Evolutionary conservation across 2,888 invertebrate species (phyloP).

Genomic region (Pristionchus japonicus): DNA sequence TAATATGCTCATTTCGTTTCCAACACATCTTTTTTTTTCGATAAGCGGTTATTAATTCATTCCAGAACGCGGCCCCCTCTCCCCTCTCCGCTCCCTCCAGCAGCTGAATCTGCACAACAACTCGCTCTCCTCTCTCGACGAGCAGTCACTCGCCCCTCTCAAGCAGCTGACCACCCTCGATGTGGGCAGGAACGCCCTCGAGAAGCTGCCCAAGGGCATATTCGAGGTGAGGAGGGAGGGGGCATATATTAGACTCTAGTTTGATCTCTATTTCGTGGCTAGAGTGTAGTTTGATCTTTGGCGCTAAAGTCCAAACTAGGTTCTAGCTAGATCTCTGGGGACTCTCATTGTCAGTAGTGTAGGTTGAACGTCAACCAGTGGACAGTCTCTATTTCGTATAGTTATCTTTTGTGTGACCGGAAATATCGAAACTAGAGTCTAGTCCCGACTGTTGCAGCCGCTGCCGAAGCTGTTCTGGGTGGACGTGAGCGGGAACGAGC

Average conservation of each 20-base stretch:
- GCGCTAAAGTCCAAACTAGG: background rate
- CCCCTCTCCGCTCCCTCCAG: conserved; percentile 82
- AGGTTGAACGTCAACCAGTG: too few relatives aligned
- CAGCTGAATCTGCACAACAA: conserved; percentile 68
- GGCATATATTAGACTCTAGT: background rate
- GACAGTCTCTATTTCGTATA: background rate
- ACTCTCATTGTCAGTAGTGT: too few relatives aligned
- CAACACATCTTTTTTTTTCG: too few relatives aligned
- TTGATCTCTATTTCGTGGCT: background rate
- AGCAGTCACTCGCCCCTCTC: conserved; percentile 60
- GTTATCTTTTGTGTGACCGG: background rate
- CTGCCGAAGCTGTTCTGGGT: conserved; percentile 69
- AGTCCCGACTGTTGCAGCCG: too few relatives aligned
- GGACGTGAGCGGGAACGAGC: conserved; percentile 69
- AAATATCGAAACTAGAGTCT: background rate
- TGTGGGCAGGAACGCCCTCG: conserved; percentile 82
- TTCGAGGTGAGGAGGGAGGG: conserved; percentile 58
- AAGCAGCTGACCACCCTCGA: conserved; percentile 67
- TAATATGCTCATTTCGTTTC: too few relatives aligned
- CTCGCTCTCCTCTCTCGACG: conserved; percentile 54
- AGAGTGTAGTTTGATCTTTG: background rate
- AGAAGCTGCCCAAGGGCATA: conserved; percentile 81
- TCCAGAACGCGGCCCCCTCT: conserved; percentile 68
- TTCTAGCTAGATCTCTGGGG: background rate
- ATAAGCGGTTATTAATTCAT: background rate